These are phyloP conservation scores for Pipistrellus kuhlii DNA, from an alignment of 2,797 vertebrate genomes.

Conservation along the genomic window DNA sequence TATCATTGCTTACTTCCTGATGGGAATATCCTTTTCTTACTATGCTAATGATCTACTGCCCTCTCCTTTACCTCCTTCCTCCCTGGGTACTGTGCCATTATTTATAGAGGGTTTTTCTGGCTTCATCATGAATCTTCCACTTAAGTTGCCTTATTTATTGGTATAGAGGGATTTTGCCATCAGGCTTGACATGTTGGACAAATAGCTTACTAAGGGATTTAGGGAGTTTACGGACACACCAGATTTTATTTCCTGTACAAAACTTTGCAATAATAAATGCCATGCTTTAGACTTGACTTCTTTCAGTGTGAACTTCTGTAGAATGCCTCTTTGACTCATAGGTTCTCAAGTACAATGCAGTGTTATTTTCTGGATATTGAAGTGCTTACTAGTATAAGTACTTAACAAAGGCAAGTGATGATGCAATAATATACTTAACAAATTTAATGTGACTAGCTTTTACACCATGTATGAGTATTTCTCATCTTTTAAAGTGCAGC, in stretches of 20 bases:
- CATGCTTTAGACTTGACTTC: conserved; percentile 71
- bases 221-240: conserved; percentile 66
- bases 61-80: conserved; percentile 52
- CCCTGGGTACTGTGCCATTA: conserved; percentile 43
- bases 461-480: conserved; percentile 10
- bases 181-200: conserved; percentile 68
- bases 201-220: conserved; percentile 73
- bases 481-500: conserved; percentile 33
- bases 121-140: conserved; percentile 59
- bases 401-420: conserved; percentile 42
- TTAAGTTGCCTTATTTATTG: conserved; percentile 76
- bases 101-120: conserved; percentile 60
- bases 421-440: neutral
- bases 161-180: conserved; percentile 70
- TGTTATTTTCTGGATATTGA: conserved; percentile 20
- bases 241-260: conserved; percentile 58
- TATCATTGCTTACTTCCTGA: conserved; percentile 54
- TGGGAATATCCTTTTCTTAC: conserved; percentile 42
- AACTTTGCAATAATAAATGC: conserved; percentile 74
- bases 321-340: conserved; percentile 18
- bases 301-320: conserved; percentile 68
- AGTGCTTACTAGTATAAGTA: conserved; percentile 34
- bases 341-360: conserved; percentile 5
- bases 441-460: conserved; percentile 50
- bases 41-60: conserved; percentile 56